A percentile compares a stretch with the other conserved stretches of the same genome.
Evolutionary conservation across 2,888 invertebrate genomes (phyloP).

Genomic region (Drosophila mimica): DNA sequence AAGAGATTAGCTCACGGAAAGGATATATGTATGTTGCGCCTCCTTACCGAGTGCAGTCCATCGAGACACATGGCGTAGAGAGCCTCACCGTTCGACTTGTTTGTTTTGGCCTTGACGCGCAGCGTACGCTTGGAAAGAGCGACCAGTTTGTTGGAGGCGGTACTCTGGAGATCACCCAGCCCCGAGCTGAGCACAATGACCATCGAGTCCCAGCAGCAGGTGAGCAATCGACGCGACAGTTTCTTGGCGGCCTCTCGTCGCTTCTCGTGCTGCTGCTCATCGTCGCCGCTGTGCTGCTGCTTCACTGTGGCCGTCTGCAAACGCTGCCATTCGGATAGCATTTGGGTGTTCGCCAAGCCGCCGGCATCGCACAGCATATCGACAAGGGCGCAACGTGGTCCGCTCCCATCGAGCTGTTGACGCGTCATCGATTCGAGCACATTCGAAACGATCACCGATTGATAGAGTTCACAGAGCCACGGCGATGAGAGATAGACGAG

Average conservation of each 20-base stretch:
- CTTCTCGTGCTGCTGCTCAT: constrained; percentile 88
- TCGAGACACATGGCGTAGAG: constrained; percentile 94
- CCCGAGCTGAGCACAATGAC: constrained; percentile 94
- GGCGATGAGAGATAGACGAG: constrained; percentile 96
- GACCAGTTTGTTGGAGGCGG: constrained; percentile 87
- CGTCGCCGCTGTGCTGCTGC: constrained; percentile 86
- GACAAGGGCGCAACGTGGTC: constrained; percentile 83
- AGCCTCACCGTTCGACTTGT: constrained; percentile 89
- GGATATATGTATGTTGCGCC: too few relatives aligned
- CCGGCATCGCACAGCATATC: constrained; percentile 90
- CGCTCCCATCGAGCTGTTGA: constrained; percentile 80
- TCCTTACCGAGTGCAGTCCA: constrained; percentile 92
- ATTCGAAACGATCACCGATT: constrained; percentile 90
- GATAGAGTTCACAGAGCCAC: constrained; percentile 97
- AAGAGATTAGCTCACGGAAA: background rate
- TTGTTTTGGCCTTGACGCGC: constrained; percentile 84
- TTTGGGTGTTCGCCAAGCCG: constrained; percentile 92
- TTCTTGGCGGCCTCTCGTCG: constrained; percentile 92
- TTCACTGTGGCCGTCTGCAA: constrained; percentile 91
- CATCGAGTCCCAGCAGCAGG: constrained; percentile 96
- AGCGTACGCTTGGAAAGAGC: constrained; percentile 87
- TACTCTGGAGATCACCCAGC: constrained; percentile 86
- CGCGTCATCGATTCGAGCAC: constrained; percentile 80
- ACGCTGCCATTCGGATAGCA: constrained; percentile 94
- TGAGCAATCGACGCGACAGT: constrained; percentile 91